Conservation (phyloP, 2,113 vertebrate species). For the Melanerpes aurifrons region DNA sequence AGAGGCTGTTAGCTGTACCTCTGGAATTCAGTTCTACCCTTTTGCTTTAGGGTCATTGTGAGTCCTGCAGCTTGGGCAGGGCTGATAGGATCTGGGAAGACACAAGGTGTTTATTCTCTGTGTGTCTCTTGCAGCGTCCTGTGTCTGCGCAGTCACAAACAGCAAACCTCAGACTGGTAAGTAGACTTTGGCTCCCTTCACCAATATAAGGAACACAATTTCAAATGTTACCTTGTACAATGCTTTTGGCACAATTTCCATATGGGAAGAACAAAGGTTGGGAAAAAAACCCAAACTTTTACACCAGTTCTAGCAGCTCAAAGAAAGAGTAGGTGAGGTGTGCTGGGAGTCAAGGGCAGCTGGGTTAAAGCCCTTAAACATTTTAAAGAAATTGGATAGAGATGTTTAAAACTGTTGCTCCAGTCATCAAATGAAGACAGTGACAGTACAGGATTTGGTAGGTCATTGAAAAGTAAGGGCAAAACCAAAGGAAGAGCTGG, state of each 20-base stretch:
- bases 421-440: neutral
- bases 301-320: neutral
- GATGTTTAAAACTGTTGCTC: neutral
- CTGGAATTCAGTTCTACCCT: neutral
- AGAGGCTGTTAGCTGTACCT: neutral
- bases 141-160: constrained; percentile 73
- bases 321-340: neutral
- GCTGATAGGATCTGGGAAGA: constrained; percentile 8
- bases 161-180: constrained; percentile 73
- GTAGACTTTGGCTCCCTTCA: constrained; percentile 43
- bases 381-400: neutral
- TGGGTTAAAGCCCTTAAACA: neutral
- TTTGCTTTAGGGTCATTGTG: neutral
- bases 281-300: neutral
- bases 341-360: neutral
- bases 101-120: constrained; percentile 55
- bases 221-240: neutral
- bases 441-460: neutral
- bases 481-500: neutral
- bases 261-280: neutral
- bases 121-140: constrained; percentile 77
- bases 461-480: neutral
- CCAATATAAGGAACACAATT: neutral
- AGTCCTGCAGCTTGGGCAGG: neutral
- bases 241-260: neutral